Percentiles rank a stretch among this genome's conserved stretches.
Evolutionary conservation across 1,140 invertebrate genomes (phyloP).

Genomic region (Microplitis demolitor): DNA sequence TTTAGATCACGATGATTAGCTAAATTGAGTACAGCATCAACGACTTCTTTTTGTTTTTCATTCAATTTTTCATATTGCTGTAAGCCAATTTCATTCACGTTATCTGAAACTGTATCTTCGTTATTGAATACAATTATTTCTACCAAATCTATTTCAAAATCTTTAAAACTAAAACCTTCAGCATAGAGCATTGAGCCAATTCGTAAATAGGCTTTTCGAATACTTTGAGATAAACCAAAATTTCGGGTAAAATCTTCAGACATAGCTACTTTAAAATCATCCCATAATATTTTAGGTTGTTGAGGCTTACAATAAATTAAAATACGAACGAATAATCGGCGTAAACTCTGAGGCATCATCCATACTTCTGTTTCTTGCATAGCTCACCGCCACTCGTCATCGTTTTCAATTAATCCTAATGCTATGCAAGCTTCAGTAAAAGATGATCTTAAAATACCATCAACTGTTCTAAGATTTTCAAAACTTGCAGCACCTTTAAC

Average conservation of each 20-base stretch:
- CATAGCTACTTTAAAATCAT: conserved; percentile 15
- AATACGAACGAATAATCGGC: conserved; percentile 20
- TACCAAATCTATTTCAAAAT: too few species aligned
- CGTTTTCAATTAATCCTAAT: conserved; percentile 23
- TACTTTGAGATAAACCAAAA: background rate
- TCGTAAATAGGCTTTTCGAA: background rate
- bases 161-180: conserved; percentile 6
- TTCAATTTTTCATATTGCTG: background rate
- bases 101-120: too few species aligned
- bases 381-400: conserved; percentile 22
- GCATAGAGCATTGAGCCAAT: background rate
- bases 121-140: background rate
- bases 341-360: conserved; percentile 23
- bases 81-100: too few species aligned
- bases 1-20: background rate
- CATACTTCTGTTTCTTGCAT: conserved; percentile 19
- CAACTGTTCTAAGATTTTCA: conserved; percentile 9
- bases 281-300: conserved; percentile 19
- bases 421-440: conserved; percentile 20
- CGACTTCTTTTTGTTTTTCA: background rate
- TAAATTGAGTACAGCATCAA: background rate
- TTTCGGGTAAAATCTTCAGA: conserved; percentile 15
- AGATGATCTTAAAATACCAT: background rate
- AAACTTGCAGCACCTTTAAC: background rate
- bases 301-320: conserved; percentile 18